Evolutionary conservation across 2,797 vertebrate genomes (phyloP).

Genomic region (Acanthis flammea): DNA sequence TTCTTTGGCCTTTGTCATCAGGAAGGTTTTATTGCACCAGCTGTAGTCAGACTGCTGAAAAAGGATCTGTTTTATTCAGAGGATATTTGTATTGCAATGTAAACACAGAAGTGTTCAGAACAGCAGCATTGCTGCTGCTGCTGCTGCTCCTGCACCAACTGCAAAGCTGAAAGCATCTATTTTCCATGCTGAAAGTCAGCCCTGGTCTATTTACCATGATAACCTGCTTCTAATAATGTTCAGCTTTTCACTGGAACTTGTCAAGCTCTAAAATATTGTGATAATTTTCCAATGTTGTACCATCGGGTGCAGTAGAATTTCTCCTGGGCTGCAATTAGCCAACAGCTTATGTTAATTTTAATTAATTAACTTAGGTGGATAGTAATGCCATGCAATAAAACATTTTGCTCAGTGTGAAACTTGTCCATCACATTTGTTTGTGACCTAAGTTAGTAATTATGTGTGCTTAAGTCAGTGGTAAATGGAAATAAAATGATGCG

Average conservation of each 20-base stretch:
- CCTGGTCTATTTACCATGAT: conserved; percentile 5
- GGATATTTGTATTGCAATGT: background rate
- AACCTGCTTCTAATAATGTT: conserved; percentile 18
- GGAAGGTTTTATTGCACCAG: background rate
- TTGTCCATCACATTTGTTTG: conserved; percentile 65
- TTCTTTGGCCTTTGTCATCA: background rate
- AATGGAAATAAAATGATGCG: conserved; percentile 64
- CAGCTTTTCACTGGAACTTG: conserved; percentile 52
- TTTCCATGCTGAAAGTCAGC: background rate
- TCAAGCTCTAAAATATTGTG: conserved; percentile 65
- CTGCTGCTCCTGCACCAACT: background rate
- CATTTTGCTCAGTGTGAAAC: conserved; percentile 66
- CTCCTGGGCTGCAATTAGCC: conserved; percentile 67
- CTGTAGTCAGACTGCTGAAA: background rate
- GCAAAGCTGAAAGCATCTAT: background rate
- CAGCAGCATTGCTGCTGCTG: background rate
- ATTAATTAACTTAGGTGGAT: conserved; percentile 65
- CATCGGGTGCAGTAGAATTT: conserved; percentile 62
- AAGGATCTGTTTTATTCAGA: background rate
- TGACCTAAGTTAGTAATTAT: conserved; percentile 68
- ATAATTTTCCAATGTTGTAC: conserved; percentile 58
- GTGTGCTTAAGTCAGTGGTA: conserved; percentile 63
- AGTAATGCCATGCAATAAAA: conserved; percentile 57
- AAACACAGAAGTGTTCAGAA: background rate
- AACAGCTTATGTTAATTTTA: conserved; percentile 70